phyloP scores from a whole-genome alignment of 2,797 vertebrate species.

The Acanthis flammea region DNA sequence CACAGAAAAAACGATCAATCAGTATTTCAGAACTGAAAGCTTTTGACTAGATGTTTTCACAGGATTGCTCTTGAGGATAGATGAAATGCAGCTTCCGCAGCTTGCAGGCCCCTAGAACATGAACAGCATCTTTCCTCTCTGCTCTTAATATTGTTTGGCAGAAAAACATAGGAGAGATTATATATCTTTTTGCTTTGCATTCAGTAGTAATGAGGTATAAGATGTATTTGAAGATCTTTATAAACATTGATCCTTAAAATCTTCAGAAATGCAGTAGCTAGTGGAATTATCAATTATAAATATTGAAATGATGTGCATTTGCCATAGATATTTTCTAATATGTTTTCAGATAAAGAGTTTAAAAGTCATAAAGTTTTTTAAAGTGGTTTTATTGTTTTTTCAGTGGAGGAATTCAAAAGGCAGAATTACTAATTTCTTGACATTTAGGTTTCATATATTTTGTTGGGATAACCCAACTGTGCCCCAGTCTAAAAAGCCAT shows the following conservation, averaged over 20 bases:
- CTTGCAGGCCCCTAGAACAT: neutral
- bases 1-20: neutral
- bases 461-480: neutral
- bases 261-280: neutral
- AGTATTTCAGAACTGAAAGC: neutral
- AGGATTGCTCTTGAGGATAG: neutral
- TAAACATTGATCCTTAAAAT: neutral
- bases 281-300: neutral
- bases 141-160: neutral
- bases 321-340: neutral
- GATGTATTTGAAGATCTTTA: neutral
- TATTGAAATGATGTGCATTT: neutral
- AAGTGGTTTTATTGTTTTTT: neutral
- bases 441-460: neutral
- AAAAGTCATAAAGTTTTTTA: neutral
- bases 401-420: neutral
- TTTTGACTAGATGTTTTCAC: neutral
- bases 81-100: neutral
- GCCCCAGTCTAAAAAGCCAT: neutral
- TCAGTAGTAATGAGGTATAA: neutral
- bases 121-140: neutral
- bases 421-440: neutral
- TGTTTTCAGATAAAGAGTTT: neutral
- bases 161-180: neutral
- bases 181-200: neutral